Evolutionary conservation across 2,113 vertebrate genomes (phyloP), one percentile per base, ranked within the genome.

Genomic region (Phrynocephalus versicolor): DNA sequence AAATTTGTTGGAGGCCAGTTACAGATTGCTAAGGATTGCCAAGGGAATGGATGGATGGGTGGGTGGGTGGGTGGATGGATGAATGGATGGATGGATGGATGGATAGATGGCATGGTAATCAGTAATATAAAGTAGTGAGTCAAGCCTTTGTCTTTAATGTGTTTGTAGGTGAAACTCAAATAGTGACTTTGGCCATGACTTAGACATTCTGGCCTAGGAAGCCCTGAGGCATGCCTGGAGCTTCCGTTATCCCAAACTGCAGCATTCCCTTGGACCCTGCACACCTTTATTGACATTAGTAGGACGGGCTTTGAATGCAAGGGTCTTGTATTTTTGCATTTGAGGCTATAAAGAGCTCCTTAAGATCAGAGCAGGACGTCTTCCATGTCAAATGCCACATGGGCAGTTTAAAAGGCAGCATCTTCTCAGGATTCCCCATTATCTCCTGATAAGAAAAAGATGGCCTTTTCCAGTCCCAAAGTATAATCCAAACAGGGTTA

Each of bases 321-420:
- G 41, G 16, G 8, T 13, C 27, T n/a, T n/a, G 16, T 15, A 21
- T 37, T 23, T 85, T n/a, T 69, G 19, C 65, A 33, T 45, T 3
- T 71, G 73, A 39, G 14, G 65, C 18, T 1, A 9, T 60, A 6
- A 12, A n/a, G 14, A 18, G n/a, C 25, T 39, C 33, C 71, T 60
- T 23, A 21, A 35, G 7, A 85, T 62, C 13, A 6, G 45, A 39
- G 14, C 12, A 81, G 27, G 18, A 23, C 41, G 91, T 88, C 89
- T 71, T 90, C 85, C 87, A 92, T 77, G 79, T 67, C 60, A 51
- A 21, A 23, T 23, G 57, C 18, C 33, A 45, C 18, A 5, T 93
- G 83, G 92, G 88, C 91, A 95, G 93, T 95, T 94, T 92, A 90
- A 94, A 88, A 88, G 92, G 89, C 91, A 91, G 64, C 25, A 65